Conservation (phyloP, 2,797 vertebrate genomes). For the Sebastes iracundus region DNA sequence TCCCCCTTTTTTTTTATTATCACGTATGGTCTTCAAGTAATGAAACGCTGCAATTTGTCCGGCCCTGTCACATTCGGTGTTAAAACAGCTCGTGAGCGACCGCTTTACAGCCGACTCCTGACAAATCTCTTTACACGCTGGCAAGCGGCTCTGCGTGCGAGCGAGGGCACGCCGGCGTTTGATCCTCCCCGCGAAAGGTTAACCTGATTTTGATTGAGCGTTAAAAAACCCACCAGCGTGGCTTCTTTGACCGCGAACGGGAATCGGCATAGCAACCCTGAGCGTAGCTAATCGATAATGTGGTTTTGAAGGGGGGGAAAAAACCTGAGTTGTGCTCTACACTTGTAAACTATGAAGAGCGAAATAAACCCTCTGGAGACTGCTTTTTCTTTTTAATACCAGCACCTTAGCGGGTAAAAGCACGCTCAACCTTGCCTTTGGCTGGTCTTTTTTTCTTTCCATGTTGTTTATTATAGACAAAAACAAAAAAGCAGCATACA, state of each 20-base stretch:
- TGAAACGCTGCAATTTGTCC: constrained; percentile 32
- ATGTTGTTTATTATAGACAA: constrained; percentile 31
- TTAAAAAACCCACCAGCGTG: constrained; percentile 41
- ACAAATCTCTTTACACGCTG: constrained; percentile 55
- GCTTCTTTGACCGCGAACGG: constrained; percentile 28
- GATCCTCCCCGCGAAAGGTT: constrained; percentile 57
- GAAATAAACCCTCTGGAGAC: constrained; percentile 22
- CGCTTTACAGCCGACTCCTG: constrained; percentile 19
- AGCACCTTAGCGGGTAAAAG: neutral
- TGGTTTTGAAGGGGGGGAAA: neutral
- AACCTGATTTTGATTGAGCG: constrained; percentile 66
- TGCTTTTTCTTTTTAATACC: constrained; percentile 13
- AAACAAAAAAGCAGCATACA: constrained; percentile 26
- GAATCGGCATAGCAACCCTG: constrained; percentile 32
- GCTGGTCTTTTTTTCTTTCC: constrained; percentile 16
- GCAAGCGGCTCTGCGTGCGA: neutral
- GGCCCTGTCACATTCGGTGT: constrained; percentile 21
- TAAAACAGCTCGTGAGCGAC: constrained; percentile 20
- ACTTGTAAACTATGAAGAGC: constrained; percentile 20
- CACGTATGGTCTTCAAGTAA: neutral
- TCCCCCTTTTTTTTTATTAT: constrained; percentile 8
- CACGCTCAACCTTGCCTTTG: constrained; percentile 6
- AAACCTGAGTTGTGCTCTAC: constrained; percentile 2
- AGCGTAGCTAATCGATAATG: constrained; percentile 56
- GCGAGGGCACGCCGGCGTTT: constrained; percentile 18